These are phyloP conservation scores for Phymastichus coffea DNA, from an alignment of 1,140 invertebrate genomes.

Conservation along the genomic window DNA sequence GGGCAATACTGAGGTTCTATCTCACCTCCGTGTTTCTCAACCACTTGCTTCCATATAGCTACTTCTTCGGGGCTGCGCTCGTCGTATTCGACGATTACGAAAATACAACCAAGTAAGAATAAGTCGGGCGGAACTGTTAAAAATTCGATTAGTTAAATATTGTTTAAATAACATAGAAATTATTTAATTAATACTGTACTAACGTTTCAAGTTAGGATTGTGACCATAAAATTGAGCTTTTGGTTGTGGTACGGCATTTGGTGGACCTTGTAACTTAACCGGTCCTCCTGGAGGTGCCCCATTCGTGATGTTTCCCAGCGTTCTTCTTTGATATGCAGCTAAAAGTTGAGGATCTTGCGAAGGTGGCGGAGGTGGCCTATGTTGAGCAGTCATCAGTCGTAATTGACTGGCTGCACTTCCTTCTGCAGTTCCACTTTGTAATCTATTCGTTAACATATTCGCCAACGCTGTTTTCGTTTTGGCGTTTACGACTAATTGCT, in stretches of 20 bases:
- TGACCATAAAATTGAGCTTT: slow-evolving; percentile 80
- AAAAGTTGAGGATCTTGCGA: slow-evolving; percentile 53
- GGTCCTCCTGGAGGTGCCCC: slow-evolving; percentile 45
- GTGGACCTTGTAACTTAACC: slow-evolving; percentile 56
- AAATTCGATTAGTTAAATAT: not conserved
- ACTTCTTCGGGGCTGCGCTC: slow-evolving; percentile 64
- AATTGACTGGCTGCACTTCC: slow-evolving; percentile 71
- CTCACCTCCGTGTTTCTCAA: slow-evolving; percentile 86
- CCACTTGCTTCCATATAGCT: slow-evolving; percentile 76
- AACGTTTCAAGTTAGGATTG: slow-evolving; percentile 79
- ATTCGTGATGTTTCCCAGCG: slow-evolving; percentile 57
- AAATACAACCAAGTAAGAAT: slow-evolving; percentile 89
- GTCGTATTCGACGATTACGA: slow-evolving; percentile 78
- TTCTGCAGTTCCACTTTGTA: slow-evolving; percentile 65
- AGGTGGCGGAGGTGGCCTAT: slow-evolving; percentile 60
- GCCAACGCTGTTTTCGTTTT: slow-evolving; percentile 95
- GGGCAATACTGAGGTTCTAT: slow-evolving; percentile 81
- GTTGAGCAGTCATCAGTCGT: slow-evolving; percentile 78
- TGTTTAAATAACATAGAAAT: not conserved
- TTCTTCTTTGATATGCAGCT: slow-evolving; percentile 54
- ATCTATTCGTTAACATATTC: slow-evolving; percentile 87
- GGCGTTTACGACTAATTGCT: slow-evolving; percentile 73
- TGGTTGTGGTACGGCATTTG: slow-evolving; percentile 57
- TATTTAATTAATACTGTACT: slow-evolving; percentile 35
- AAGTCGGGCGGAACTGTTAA: slow-evolving; percentile 77